Conservation (phyloP, 2,888 invertebrate genomes). For the Polydrusus tereticollis region DNA sequence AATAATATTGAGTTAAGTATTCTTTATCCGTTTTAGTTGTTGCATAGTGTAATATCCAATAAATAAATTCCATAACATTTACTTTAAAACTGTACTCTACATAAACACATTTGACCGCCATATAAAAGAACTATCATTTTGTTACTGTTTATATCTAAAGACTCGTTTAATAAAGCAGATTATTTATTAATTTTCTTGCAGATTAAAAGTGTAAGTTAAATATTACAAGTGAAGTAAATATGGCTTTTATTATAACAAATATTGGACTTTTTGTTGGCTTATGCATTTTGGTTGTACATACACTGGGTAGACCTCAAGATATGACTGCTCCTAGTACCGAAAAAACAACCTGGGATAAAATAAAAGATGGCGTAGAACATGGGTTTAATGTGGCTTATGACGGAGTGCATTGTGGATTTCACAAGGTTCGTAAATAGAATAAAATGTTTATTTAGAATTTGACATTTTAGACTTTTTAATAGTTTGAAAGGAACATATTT, state of each 20-base stretch:
- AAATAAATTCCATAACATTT: slow-evolving; percentile 9
- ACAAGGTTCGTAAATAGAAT: slow-evolving; percentile 36
- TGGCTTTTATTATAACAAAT: not conserved
- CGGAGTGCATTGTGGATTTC: slow-evolving; percentile 44
- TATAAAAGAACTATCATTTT: slow-evolving; percentile 21
- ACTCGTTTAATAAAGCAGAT: slow-evolving; percentile 9
- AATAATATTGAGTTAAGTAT: no score
- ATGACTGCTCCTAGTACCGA: slow-evolving; percentile 12
- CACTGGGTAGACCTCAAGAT: slow-evolving; percentile 27
- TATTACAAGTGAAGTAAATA: not conserved
- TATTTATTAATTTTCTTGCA: slow-evolving; percentile 38
- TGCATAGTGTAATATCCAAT: no score
- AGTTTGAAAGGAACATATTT: no score
- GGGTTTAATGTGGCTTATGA: slow-evolving; percentile 41
- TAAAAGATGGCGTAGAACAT: slow-evolving; percentile 39
- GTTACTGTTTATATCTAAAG: slow-evolving; percentile 10
- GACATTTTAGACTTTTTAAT: not conserved
- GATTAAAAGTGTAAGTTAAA: not conserved
- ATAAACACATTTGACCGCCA: slow-evolving; percentile 6
- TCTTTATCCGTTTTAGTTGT: no score
- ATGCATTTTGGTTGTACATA: not conserved
- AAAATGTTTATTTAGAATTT: no score
- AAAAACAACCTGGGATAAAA: slow-evolving; percentile 41
- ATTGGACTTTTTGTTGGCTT: slow-evolving; percentile 10
- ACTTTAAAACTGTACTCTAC: slow-evolving; percentile 11